A percentile compares a stretch with the other conserved stretches of the same genome.
phyloP scores from a whole-genome alignment of 2,888 invertebrate species.

The Hofmannophila pseudospretella region DNA sequence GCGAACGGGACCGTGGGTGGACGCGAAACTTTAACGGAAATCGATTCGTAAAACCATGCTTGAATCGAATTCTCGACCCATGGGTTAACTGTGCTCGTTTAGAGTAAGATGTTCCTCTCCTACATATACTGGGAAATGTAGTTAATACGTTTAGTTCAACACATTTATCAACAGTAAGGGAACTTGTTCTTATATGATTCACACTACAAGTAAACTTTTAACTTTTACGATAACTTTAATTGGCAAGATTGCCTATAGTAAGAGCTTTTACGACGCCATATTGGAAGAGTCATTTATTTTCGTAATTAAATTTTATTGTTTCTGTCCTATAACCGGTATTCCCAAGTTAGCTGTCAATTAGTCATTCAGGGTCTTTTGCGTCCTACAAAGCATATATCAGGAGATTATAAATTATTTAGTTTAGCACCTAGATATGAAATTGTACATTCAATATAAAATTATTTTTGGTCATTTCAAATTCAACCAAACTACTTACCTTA shows the following conservation, averaged over 20 bases:
- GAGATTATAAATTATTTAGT: too few relatives aligned
- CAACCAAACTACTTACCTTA: too few relatives aligned
- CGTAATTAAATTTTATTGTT: not conserved
- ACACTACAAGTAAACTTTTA: constrained; percentile 2
- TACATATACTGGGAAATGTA: constrained; percentile 4
- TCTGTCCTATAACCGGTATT: too few relatives aligned
- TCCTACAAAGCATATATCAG: too few relatives aligned
- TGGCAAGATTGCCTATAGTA: not conserved
- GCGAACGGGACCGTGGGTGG: constrained; percentile 51
- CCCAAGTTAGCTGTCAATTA: too few relatives aligned
- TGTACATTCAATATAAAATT: too few relatives aligned
- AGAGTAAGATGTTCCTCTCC: constrained; percentile 53
- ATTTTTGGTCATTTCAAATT: too few relatives aligned
- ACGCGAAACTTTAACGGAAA: constrained; percentile 56
- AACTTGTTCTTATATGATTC: constrained; percentile 3
- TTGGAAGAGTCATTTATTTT: not conserved
- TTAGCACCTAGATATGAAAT: too few relatives aligned
- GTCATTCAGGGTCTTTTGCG: too few relatives aligned
- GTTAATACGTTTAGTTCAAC: not conserved
- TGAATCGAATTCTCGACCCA: constrained; percentile 53
- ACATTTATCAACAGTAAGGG: not conserved
- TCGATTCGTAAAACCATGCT: constrained; percentile 52
- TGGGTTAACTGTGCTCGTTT: constrained; percentile 57
- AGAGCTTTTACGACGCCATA: not conserved
- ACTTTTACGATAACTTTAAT: not conserved